phyloP scores from a whole-genome alignment of 1,140 invertebrate species.

The Lasioglossum baleicum region DNA sequence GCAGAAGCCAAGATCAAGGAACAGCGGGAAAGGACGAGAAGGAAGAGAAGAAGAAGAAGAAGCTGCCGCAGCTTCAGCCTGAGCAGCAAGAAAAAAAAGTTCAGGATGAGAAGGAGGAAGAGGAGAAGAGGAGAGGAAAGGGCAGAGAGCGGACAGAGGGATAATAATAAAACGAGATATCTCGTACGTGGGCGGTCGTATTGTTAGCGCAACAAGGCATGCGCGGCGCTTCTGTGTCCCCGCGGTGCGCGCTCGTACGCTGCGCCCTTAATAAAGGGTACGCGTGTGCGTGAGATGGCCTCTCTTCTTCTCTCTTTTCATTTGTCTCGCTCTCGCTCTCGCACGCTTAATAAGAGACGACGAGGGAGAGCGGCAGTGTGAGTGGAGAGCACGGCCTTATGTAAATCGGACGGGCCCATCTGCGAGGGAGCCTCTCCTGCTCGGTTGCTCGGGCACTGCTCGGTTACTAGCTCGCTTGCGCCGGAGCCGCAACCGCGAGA shows the following conservation, averaged over 20 bases:
- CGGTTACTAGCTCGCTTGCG: too few species aligned
- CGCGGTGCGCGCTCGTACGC: constrained; percentile 62
- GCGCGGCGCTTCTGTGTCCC: constrained; percentile 74
- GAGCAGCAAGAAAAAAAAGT: constrained; percentile 7
- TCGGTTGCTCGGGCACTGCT: too few species aligned
- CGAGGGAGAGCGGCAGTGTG: constrained; percentile 39
- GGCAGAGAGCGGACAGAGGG: constrained; percentile 54
- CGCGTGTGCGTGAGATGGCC: constrained; percentile 52
- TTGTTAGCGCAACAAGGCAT: constrained; percentile 75
- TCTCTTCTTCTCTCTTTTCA: too few species aligned
- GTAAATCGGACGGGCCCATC: constrained; percentile 67
- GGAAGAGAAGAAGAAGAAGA: constrained; percentile 18
- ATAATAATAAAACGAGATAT: constrained; percentile 75
- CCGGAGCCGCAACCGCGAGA: not conserved
- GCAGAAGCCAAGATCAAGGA: not conserved
- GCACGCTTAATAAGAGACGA: constrained; percentile 65
- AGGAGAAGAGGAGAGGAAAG: constrained; percentile 7
- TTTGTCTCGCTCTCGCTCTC: constrained; percentile 14
- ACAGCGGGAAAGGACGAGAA: not conserved
- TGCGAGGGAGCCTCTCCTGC: constrained; percentile 44
- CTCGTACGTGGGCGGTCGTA: constrained; percentile 76
- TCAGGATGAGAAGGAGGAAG: not conserved
- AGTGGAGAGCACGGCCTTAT: constrained; percentile 61
- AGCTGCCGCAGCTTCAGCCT: too few species aligned
- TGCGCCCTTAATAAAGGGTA: constrained; percentile 65